phyloP scores from a whole-genome alignment of 2,888 invertebrate species.

The Griposia aprilina region DNA sequence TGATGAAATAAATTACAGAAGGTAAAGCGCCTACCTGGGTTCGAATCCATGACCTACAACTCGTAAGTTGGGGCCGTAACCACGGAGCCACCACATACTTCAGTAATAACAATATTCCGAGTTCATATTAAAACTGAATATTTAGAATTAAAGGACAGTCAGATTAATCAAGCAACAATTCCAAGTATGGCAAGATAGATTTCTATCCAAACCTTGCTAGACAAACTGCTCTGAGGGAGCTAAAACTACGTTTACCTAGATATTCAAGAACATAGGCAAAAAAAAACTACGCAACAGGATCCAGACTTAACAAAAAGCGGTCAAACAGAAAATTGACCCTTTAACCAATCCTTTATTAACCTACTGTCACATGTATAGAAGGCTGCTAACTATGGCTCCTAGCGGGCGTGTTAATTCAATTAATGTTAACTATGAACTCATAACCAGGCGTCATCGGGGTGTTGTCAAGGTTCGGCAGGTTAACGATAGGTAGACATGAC shows the following conservation, averaged over 20 bases:
- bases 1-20: no score
- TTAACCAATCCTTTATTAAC: slow-evolving; percentile 49
- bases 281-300: neutral
- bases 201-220: no score
- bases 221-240: no score
- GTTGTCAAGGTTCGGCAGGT: slow-evolving; percentile 61
- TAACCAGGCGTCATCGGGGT: slow-evolving; percentile 57
- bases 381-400: slow-evolving; percentile 22
- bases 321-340: slow-evolving; percentile 8
- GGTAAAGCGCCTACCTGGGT: no score
- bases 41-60: no score
- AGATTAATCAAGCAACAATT: no score
- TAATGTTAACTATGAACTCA: slow-evolving; percentile 69
- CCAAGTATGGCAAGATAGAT: no score
- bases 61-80: no score
- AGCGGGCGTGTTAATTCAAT: slow-evolving; percentile 63
- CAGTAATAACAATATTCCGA: no score
- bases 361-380: slow-evolving; percentile 17
- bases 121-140: no score
- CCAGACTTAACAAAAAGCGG: slow-evolving; percentile 19
- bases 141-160: no score
- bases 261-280: neutral
- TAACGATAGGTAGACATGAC: slow-evolving; percentile 55
- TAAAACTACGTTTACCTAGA: neutral
- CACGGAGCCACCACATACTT: no score